These are phyloP conservation scores for Heliconius congener DNA, from an alignment of 1,140 invertebrate species.

Conservation along the genomic window DNA sequence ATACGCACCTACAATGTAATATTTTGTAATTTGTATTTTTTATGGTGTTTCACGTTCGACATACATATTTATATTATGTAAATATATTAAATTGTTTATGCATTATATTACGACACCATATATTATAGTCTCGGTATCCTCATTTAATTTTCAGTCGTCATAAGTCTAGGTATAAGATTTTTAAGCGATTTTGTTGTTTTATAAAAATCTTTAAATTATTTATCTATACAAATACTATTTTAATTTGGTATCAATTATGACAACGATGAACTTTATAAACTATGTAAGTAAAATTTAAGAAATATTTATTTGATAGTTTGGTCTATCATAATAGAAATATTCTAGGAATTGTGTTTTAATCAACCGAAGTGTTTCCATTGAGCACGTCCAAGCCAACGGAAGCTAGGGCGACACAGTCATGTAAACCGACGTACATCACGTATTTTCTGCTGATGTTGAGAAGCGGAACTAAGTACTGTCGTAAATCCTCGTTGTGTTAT, in stretches of 20 bases:
- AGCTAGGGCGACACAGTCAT: constrained; percentile 4
- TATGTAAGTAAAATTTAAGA: background rate
- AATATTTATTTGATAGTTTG: background rate
- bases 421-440: constrained; percentile 27
- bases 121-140: no score
- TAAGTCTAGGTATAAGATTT: no score
- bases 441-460: constrained; percentile 40
- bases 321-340: background rate
- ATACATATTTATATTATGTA: no score
- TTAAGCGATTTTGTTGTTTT: no score
- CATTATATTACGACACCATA: no score
- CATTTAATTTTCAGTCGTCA: no score
- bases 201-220: no score
- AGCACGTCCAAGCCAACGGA: constrained; percentile 14
- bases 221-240: no score
- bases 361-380: background rate
- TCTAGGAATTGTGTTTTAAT: constrained; percentile 14
- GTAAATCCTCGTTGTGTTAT: constrained; percentile 48
- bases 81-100: no score
- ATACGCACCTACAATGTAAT: background rate
- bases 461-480: constrained; percentile 51
- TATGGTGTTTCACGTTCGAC: background rate
- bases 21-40: background rate
- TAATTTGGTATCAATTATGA: background rate
- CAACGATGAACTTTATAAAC: background rate